These are phyloP conservation scores for Ectropis crepuscularia DNA, from an alignment of 2,888 invertebrate genomes.

Conservation along the genomic window DNA sequence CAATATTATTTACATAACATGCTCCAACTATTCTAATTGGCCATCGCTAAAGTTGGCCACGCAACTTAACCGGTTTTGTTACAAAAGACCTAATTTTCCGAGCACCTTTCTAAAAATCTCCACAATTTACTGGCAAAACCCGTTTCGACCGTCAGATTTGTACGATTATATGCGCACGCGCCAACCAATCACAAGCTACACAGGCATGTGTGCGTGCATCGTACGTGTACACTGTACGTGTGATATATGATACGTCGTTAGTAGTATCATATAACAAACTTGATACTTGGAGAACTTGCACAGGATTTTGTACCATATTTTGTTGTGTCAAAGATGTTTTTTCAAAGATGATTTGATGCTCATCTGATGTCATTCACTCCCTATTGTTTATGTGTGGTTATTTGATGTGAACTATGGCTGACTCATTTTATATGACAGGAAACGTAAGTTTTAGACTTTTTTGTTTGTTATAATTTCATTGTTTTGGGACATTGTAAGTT, in stretches of 20 bases:
- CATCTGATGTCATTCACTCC: conserved; percentile 60
- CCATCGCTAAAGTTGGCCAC: conserved; percentile 32
- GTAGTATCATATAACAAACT: conserved; percentile 43
- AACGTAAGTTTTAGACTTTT: conserved; percentile 57
- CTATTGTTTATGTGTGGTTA: conserved; percentile 46
- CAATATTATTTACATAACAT: conserved; percentile 45
- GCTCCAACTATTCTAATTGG: conserved; percentile 42
- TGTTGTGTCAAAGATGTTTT: background rate
- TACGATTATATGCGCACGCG: conserved; percentile 42
- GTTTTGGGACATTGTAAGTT: conserved; percentile 44
- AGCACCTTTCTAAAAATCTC: conserved; percentile 82
- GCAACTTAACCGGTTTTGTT: conserved; percentile 50
- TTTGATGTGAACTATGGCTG: conserved; percentile 67
- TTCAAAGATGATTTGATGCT: conserved; percentile 39
- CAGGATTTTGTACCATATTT: conserved; percentile 51
- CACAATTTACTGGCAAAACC: conserved; percentile 71
- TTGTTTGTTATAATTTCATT: conserved; percentile 57
- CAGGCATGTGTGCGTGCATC: conserved; percentile 32
- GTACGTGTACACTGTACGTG: conserved; percentile 19
- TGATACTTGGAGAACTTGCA: conserved; percentile 11
- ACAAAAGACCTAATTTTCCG: conserved; percentile 59
- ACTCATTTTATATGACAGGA: conserved; percentile 59
- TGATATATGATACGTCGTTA: conserved; percentile 45
- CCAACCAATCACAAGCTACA: conserved; percentile 38
- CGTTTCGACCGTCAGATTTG: conserved; percentile 65